phyloP scores from a whole-genome alignment of 2,888 invertebrate species.

The Acanthosoma haemorrhoidale region DNA sequence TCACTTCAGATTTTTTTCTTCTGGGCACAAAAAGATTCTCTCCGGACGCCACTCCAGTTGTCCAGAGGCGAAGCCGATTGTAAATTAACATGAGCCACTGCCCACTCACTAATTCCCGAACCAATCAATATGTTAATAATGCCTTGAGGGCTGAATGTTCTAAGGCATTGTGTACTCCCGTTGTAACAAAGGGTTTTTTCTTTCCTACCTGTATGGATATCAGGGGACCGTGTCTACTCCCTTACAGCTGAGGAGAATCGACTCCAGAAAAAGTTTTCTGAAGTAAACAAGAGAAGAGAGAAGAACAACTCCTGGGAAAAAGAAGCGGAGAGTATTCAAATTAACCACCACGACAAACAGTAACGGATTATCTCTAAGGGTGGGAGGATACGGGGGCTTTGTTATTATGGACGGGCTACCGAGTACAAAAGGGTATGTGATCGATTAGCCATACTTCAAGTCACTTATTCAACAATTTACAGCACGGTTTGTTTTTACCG shows the following conservation, averaged over 20 bases:
- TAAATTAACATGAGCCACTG: constrained; percentile 13
- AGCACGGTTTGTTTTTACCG: too few relatives aligned
- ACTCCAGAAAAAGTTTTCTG: background rate
- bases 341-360: background rate
- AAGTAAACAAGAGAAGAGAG: background rate
- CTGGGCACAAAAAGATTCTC: too few relatives aligned
- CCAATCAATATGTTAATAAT: constrained; percentile 21
- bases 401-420: background rate
- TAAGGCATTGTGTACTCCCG: background rate
- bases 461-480: too few relatives aligned
- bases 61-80: constrained; percentile 3
- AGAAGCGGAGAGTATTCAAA: constrained; percentile 2
- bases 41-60: background rate
- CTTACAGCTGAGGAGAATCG: background rate
- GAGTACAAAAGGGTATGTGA: too few relatives aligned
- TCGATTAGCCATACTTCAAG: too few relatives aligned
- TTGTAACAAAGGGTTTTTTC: background rate
- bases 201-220: background rate
- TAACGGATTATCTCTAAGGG: background rate
- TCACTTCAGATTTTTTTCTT: too few relatives aligned
- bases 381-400: too few relatives aligned
- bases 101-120: constrained; percentile 4
- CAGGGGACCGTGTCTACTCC: background rate
- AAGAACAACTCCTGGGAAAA: background rate
- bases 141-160: background rate